phyloP scores from a whole-genome alignment of 2,888 invertebrate species.

The Drosophila aldrichi region DNA sequence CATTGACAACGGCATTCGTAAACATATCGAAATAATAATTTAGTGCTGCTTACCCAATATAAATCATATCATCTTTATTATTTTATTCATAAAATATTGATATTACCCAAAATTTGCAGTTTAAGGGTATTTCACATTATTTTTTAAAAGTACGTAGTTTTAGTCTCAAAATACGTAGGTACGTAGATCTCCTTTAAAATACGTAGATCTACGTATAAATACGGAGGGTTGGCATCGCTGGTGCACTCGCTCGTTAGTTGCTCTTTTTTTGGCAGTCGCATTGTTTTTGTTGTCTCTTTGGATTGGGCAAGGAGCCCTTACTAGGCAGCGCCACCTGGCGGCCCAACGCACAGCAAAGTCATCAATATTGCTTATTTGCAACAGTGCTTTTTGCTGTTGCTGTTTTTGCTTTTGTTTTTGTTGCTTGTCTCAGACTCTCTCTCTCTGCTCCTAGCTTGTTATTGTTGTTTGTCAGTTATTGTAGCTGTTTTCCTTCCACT shows the following conservation, averaged over 20 bases:
- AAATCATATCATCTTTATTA: no score
- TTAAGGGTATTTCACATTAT: no score
- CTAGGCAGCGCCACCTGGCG: conserved; percentile 53
- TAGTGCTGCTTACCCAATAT: no score
- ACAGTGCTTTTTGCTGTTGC: conserved; percentile 44
- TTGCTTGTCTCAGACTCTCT: background rate
- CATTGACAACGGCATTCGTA: no score
- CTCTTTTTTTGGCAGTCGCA: conserved; percentile 47
- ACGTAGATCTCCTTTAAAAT: no score
- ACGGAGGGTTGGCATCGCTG: no score
- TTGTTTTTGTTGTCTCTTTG: conserved; percentile 47
- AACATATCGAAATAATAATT: no score
- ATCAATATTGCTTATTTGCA: conserved; percentile 80
- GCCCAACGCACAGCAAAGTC: conserved; percentile 59
- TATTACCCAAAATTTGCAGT: no score
- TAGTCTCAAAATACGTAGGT: no score
- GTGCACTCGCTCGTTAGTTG: conserved; percentile 62
- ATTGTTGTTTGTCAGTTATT: conserved; percentile 60
- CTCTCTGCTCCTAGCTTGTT: conserved; percentile 9
- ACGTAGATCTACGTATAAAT: no score
- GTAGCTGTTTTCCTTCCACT: conserved; percentile 33
- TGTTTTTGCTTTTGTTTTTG: conserved; percentile 1
- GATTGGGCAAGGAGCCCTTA: conserved; percentile 13
- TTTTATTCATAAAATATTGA: no score
- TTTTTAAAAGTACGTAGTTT: no score